Conservation (phyloP, 2,888 invertebrate species). For the Lathronympha strigana region DNA sequence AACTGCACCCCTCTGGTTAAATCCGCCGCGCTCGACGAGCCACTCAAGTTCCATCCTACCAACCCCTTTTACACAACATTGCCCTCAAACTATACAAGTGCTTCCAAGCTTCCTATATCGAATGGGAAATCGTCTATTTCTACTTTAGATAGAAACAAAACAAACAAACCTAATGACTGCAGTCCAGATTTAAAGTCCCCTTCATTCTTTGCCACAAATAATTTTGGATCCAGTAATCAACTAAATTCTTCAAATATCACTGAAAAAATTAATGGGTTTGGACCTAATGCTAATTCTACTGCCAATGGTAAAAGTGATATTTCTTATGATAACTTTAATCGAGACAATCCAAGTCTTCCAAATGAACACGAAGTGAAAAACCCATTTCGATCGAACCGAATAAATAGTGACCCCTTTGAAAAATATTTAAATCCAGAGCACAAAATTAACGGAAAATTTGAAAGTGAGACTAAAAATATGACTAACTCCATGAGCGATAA, state of each 20-base stretch:
- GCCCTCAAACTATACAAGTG: conserved; percentile 71
- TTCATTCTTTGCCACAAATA: conserved; percentile 57
- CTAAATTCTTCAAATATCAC: conserved; percentile 55
- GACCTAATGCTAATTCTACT: conserved; percentile 49
- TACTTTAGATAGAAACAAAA: conserved; percentile 68
- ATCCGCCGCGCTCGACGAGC: conserved; percentile 61
- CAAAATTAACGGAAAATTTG: conserved; percentile 59
- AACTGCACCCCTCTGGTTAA: conserved; percentile 69
- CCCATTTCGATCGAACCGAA: conserved; percentile 67
- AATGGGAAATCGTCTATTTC: conserved; percentile 66
- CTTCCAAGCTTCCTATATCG: conserved; percentile 76
- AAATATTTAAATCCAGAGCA: conserved; percentile 64
- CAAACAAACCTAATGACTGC: conserved; percentile 63
- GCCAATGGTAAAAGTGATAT: conserved; percentile 56
- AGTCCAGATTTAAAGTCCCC: conserved; percentile 64
- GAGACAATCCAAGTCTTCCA: conserved; percentile 58
- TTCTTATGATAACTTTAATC: conserved; percentile 53
- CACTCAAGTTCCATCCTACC: conserved; percentile 74
- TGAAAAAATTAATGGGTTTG: conserved; percentile 58
- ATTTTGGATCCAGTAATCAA: conserved; percentile 62
- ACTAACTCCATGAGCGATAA: conserved; percentile 70
- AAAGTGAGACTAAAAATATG: conserved; percentile 58
- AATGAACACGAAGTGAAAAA: conserved; percentile 58
- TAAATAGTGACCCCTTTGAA: conserved; percentile 71
- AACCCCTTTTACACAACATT: conserved; percentile 80